These are phyloP conservation scores for Marcusenius ussheri DNA, from an alignment of 2,113 vertebrate species.

Conservation along the genomic window DNA sequence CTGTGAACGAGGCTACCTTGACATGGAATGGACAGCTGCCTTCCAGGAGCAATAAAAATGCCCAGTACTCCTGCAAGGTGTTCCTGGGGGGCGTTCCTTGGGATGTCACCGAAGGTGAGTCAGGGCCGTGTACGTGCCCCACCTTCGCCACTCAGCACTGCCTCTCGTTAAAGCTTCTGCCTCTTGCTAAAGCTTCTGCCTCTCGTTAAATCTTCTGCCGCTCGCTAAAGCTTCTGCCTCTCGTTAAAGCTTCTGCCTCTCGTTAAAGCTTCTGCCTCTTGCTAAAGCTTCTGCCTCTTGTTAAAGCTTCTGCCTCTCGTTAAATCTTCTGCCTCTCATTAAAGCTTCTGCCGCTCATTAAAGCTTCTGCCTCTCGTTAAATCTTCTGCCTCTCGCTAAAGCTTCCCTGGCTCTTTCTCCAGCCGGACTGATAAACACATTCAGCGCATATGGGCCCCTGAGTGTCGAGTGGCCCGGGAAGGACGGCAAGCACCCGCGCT, in stretches of 20 bases:
- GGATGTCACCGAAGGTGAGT: constrained; percentile 95
- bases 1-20: constrained; percentile 92
- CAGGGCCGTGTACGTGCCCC: neutral
- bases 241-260: too few relatives aligned
- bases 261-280: too few relatives aligned
- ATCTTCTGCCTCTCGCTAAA: neutral
- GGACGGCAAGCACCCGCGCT: constrained; percentile 99
- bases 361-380: neutral
- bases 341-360: too few relatives aligned
- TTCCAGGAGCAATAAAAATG: constrained; percentile 91
- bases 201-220: too few relatives aligned
- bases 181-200: neutral
- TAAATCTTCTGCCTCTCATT: too few relatives aligned
- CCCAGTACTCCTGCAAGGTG: constrained; percentile 93
- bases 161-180: neutral
- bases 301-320: too few relatives aligned
- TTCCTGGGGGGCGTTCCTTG: constrained; percentile 96
- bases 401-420: constrained; percentile 18
- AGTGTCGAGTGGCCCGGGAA: constrained; percentile 99
- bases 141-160: neutral
- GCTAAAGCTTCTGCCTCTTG: too few relatives aligned
- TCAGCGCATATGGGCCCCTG: constrained; percentile 91
- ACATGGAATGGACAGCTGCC: constrained; percentile 97
- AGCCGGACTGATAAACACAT: constrained; percentile 94
- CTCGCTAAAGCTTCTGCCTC: too few relatives aligned